These are phyloP conservation scores for Sitobion miscanthi DNA, from an alignment of 1,140 invertebrate genomes.

Conservation along the genomic window DNA sequence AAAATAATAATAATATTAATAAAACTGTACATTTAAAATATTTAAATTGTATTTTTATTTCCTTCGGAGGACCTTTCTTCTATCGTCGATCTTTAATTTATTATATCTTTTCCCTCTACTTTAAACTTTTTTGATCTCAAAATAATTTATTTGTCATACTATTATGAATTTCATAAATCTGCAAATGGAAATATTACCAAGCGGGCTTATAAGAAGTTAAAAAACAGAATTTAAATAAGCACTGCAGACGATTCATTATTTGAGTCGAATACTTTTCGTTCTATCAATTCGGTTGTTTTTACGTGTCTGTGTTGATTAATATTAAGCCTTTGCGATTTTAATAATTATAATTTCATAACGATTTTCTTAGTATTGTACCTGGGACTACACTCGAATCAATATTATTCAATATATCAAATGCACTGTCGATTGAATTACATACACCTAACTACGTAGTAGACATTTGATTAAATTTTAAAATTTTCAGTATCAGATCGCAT, in stretches of 20 bases:
- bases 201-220: neutral
- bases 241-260: neutral
- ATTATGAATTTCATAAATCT: neutral
- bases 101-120: neutral
- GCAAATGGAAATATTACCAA: neutral
- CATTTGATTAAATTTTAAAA: neutral
- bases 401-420: neutral
- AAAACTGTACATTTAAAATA: neutral
- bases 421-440: neutral
- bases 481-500: neutral
- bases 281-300: neutral
- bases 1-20: neutral
- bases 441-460: neutral
- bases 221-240: neutral
- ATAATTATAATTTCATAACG: neutral
- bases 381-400: neutral
- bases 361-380: neutral
- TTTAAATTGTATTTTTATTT: slow-evolving; percentile 1
- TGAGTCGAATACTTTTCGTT: neutral
- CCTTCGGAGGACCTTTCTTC: neutral
- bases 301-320: neutral
- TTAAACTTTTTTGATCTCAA: neutral
- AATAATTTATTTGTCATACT: neutral
- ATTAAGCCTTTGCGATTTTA: neutral
- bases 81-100: neutral